Evolutionary conservation across 2,888 invertebrate genomes (phyloP).

Genomic region (Drosophila maculinotata): DNA sequence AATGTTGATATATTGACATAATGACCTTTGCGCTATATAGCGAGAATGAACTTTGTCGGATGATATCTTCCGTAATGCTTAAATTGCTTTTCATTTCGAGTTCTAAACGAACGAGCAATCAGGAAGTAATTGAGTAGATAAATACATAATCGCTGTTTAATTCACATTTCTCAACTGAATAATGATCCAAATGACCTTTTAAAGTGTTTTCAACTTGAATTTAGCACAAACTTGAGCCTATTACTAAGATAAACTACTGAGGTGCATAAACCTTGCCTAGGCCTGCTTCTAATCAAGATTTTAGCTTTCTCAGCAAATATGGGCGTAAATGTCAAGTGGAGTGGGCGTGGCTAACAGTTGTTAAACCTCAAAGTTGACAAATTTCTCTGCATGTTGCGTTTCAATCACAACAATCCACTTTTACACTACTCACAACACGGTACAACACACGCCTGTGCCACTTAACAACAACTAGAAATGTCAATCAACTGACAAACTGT

Average conservation of each 20-base stretch:
- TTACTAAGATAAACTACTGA: background rate
- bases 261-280: background rate
- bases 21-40: slow-evolving; percentile 75
- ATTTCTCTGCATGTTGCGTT: slow-evolving; percentile 36
- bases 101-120: slow-evolving; percentile 27
- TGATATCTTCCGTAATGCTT: slow-evolving; percentile 50
- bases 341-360: slow-evolving; percentile 43
- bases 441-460: slow-evolving; percentile 59
- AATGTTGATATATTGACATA: slow-evolving; percentile 67
- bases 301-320: background rate
- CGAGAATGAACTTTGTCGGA: slow-evolving; percentile 24
- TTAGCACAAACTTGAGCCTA: background rate
- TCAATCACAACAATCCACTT: slow-evolving; percentile 8
- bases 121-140: slow-evolving; percentile 30
- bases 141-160: slow-evolving; percentile 26
- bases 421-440: slow-evolving; percentile 20
- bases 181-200: slow-evolving; percentile 50
- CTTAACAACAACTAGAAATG: slow-evolving; percentile 80
- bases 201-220: slow-evolving; percentile 59
- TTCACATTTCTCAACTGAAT: slow-evolving; percentile 20
- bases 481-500: slow-evolving; percentile 76
- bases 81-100: slow-evolving; percentile 44
- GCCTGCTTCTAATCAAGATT: background rate
- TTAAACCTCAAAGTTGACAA: slow-evolving; percentile 43
- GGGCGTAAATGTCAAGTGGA: background rate